Percentiles rank a stretch among this genome's conserved stretches.
These are phyloP conservation scores for Rhynchopsitta pachyrhyncha DNA, from an alignment of 2,113 vertebrate genomes.

Conservation along the genomic window DNA sequence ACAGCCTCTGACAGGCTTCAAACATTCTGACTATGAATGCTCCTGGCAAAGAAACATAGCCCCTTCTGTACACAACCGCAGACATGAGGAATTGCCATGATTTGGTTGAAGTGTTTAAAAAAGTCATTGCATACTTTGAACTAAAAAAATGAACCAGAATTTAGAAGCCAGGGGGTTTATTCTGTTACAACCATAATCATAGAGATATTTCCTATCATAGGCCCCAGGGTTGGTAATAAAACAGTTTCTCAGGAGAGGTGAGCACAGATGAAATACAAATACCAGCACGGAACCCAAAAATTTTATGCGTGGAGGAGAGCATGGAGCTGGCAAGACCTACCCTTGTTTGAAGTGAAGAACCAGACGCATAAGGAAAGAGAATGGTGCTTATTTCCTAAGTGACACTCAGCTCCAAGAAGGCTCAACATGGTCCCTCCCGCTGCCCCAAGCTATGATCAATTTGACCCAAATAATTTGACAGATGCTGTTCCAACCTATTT, in stretches of 20 bases:
- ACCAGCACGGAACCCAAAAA: background rate
- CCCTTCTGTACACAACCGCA: background rate
- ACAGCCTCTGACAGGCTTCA: background rate
- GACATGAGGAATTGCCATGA: background rate
- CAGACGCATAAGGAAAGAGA: background rate
- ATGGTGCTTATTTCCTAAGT: background rate
- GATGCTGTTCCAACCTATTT: background rate
- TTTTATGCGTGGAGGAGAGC: background rate
- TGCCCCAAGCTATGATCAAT: background rate
- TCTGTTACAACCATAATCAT: background rate
- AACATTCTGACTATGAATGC: background rate
- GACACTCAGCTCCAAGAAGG: background rate
- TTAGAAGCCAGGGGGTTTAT: background rate
- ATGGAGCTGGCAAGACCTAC: background rate
- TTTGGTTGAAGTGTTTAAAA: background rate
- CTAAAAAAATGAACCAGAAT: background rate
- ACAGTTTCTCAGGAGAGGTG: background rate
- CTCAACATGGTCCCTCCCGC: background rate
- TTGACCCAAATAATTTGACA: constrained; percentile 26
- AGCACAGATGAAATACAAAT: background rate
- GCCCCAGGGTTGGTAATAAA: background rate
- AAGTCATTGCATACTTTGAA: background rate
- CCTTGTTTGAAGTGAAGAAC: background rate
- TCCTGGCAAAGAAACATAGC: background rate
- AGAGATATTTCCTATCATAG: background rate